phyloP scores from a whole-genome alignment of 2,888 invertebrate genomes.

The Tiphia femorata region DNA sequence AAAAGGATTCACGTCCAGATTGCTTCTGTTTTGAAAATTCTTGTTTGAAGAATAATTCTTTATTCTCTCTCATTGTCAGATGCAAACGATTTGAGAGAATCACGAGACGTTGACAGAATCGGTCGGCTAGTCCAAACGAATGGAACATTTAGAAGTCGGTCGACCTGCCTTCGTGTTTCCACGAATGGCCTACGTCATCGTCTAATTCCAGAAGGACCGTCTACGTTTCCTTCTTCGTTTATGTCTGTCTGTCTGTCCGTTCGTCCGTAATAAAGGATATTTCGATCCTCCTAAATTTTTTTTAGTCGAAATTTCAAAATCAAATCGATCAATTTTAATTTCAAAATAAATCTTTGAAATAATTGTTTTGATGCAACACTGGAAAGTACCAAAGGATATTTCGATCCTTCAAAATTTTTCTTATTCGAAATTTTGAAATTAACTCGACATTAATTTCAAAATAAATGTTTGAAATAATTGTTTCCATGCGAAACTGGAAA shows the following conservation, averaged over 20 bases:
- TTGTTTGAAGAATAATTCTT: no score
- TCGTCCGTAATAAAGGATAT: no score
- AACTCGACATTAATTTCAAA: background rate
- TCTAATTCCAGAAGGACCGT: conserved; percentile 8
- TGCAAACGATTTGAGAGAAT: background rate
- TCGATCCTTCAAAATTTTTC: background rate
- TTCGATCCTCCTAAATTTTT: no score
- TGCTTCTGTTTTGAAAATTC: no score
- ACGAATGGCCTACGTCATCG: conserved; percentile 2
- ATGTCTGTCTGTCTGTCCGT: background rate
- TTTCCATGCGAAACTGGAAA: background rate
- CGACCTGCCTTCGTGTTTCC: background rate
- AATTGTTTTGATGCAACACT: background rate
- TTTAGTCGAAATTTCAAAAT: no score
- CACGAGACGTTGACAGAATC: background rate
- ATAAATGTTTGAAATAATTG: background rate
- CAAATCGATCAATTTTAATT: no score
- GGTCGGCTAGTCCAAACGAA: background rate
- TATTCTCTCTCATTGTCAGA: no score
- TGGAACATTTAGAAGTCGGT: background rate
- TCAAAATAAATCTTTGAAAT: background rate
- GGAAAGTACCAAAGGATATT: no score
- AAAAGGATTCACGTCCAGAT: no score
- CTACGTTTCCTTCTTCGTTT: background rate
- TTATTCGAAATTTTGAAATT: no score